These are phyloP conservation scores for Procambarus virginalis DNA, from an alignment of 1,140 invertebrate species.

Conservation along the genomic window DNA sequence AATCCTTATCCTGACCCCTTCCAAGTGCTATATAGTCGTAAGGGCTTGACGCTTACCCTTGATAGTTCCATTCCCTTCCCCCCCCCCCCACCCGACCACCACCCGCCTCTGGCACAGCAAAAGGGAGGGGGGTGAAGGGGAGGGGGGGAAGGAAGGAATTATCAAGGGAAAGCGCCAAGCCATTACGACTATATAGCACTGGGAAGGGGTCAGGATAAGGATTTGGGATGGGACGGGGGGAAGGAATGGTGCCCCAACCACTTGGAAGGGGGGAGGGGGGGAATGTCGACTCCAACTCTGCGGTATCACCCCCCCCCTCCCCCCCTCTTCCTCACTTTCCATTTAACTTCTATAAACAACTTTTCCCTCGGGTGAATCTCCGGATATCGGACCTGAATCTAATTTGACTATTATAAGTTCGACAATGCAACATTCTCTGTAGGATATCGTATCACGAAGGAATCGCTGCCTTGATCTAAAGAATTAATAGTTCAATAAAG, in stretches of 20 bases:
- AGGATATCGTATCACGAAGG: not conserved
- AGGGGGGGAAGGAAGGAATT: no score
- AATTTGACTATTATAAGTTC: conserved; percentile 17
- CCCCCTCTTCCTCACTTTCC: conserved; percentile 9
- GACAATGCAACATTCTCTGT: not conserved
- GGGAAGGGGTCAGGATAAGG: no score
- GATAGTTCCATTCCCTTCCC: not conserved
- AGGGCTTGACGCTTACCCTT: no score
- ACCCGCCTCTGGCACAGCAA: not conserved
- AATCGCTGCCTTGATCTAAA: not conserved
- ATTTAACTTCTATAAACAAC: conserved; percentile 46
- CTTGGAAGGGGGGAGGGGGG: not conserved
- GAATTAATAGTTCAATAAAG: not conserved
- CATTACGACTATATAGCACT: no score
- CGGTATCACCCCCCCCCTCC: not conserved
- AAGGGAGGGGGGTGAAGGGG: not conserved
- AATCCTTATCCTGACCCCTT: no score
- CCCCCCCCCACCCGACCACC: not conserved
- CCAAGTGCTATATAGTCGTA: no score
- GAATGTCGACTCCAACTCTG: not conserved
- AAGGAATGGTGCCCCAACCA: no score
- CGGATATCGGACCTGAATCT: conserved; percentile 21
- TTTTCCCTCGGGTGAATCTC: conserved; percentile 1
- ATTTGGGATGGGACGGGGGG: no score
- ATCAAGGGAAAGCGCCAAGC: no score